A percentile compares a stretch with the other conserved stretches of the same genome.
phyloP scores from a whole-genome alignment of 2,888 invertebrate species.

The Yponomeuta sedellus region DNA sequence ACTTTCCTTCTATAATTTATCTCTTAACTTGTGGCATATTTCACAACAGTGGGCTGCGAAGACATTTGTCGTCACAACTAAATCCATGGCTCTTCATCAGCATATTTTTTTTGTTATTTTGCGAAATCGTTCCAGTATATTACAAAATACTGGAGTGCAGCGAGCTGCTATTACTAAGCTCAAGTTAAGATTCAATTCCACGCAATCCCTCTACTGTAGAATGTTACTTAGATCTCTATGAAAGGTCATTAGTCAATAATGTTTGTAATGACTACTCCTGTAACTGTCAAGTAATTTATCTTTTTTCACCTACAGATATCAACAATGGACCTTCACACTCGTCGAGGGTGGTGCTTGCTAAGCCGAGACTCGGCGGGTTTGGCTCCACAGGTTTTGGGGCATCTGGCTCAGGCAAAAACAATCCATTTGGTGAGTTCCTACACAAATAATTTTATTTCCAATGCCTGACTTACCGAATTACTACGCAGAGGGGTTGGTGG shows the following conservation, averaged over 20 bases:
- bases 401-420: conserved; percentile 55
- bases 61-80: neutral
- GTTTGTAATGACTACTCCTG: too few relatives aligned
- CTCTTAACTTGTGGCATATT: neutral
- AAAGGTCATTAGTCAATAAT: neutral
- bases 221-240: neutral
- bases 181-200: neutral
- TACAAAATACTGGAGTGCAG: neutral
- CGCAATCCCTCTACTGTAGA: neutral
- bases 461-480: too few relatives aligned
- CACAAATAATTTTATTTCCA: too few relatives aligned
- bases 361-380: conserved; percentile 64
- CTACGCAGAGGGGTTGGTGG: too few relatives aligned
- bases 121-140: neutral
- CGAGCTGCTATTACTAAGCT: neutral
- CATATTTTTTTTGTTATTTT: conserved; percentile 36
- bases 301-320: conserved; percentile 30
- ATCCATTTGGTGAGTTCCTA: conserved; percentile 51
- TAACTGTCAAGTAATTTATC: neutral
- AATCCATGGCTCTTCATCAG: conserved; percentile 50
- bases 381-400: conserved; percentile 50
- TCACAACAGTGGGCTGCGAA: neutral
- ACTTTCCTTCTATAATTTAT: neutral
- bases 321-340: conserved; percentile 58
- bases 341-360: conserved; percentile 60